These are phyloP conservation scores for Leontopithecus rosalia DNA, from an alignment of 2,797 vertebrate genomes.

Conservation along the genomic window DNA sequence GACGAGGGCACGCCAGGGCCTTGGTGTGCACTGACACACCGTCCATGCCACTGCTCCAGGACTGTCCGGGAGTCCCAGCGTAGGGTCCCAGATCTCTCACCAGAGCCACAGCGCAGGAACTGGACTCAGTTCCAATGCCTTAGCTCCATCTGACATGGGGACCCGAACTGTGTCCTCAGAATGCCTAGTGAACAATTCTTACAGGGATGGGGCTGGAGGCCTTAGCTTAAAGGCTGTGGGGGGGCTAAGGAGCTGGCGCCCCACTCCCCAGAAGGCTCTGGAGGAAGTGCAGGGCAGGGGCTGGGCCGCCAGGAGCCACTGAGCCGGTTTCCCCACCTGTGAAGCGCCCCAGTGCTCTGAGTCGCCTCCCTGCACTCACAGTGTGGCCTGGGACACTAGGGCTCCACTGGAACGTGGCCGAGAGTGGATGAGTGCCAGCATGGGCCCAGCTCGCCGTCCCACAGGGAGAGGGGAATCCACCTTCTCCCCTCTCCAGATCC, in stretches of 20 bases:
- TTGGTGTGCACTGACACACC: accelerated
- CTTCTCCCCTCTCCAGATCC: background rate
- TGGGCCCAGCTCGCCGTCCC: background rate
- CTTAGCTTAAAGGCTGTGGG: background rate
- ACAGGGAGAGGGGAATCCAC: background rate
- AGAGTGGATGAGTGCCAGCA: background rate
- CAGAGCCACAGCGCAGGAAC: background rate
- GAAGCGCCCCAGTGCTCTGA: background rate
- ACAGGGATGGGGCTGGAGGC: background rate
- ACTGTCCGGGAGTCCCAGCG: background rate
- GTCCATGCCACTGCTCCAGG: background rate
- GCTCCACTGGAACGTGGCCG: background rate
- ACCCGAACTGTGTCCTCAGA: background rate
- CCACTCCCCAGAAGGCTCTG: background rate
- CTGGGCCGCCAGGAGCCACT: background rate
- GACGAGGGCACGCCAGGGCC: background rate
- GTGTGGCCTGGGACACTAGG: background rate
- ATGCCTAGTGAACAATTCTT: background rate
- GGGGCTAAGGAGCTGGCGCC: background rate
- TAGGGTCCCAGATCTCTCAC: background rate
- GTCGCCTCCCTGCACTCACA: background rate
- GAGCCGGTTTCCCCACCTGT: no score
- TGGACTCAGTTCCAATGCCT: background rate
- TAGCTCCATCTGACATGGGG: accelerated
- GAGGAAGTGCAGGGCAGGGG: background rate